Conservation (phyloP, 2,888 invertebrate species). For the Sphecodes monilicornis region DNA sequence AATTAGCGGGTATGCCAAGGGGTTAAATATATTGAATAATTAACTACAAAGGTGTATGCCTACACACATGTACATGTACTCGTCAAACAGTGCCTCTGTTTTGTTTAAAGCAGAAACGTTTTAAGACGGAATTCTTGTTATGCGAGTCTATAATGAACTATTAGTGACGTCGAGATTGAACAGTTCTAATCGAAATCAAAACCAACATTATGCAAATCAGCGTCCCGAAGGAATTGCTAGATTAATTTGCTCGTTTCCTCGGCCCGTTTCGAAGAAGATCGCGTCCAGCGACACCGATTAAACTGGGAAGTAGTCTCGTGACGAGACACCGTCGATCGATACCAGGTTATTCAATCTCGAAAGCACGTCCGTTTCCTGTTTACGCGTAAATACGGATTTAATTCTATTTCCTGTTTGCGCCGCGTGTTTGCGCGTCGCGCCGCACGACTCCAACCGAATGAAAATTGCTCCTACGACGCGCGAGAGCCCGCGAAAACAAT, state of each 20-base stretch:
- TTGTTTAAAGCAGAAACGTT: too few relatives aligned
- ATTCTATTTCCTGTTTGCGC: constrained; percentile 76
- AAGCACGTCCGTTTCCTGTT: constrained; percentile 73
- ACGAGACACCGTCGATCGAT: constrained; percentile 52
- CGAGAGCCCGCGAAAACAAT: constrained; percentile 14
- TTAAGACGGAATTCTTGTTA: neutral
- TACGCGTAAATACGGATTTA: constrained; percentile 77
- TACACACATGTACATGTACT: too few relatives aligned
- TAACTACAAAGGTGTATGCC: too few relatives aligned
- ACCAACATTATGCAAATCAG: neutral
- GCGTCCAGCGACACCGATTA: neutral
- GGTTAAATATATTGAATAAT: too few relatives aligned
- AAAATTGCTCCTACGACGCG: constrained; percentile 68
- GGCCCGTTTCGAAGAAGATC: neutral
- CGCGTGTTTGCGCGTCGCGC: constrained; percentile 64
- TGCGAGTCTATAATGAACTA: neutral
- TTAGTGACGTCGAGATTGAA: neutral
- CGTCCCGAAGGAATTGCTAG: neutral
- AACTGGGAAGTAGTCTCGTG: neutral
- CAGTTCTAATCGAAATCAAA: neutral
- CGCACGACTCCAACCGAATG: constrained; percentile 56
- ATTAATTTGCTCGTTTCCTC: neutral
- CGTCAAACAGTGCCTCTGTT: too few relatives aligned
- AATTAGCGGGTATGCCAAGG: too few relatives aligned
- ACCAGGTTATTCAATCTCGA: constrained; percentile 74